Evolutionary conservation across 2,888 invertebrate genomes (phyloP), one percentile per base, ranked within the genome.

Genomic region (Phoenoteleia sp.): DNA sequence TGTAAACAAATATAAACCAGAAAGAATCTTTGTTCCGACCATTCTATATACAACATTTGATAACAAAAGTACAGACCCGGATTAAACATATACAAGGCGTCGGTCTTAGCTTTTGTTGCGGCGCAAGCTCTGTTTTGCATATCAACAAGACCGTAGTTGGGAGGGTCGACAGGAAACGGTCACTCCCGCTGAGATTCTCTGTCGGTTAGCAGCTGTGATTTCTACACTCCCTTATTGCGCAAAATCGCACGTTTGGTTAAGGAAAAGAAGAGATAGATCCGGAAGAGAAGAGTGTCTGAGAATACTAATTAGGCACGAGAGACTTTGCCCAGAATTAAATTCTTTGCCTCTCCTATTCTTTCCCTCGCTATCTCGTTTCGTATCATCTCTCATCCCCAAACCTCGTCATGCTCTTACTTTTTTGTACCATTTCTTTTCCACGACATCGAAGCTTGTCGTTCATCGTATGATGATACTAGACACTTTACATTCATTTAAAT

Each of bases 401-500:
- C 25, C 47, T 39, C 17, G 17, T 62, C 49, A 13, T 56, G 23
- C 15, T 9, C 17, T 11, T 25, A 15, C 42, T n/a, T 45, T 25
- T 74, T 42, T 52, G 17, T 45, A 15, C 64, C 54, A 64, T 60
- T 54, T 64, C 49, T 54, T 75, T 64, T 67, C 67, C 76, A 19
- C 45, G 60, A 67, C 67, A 60, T 67, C 66, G 67, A 77, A 67
- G 47, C 29, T 42, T 33, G 33, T 67, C 47, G 58, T 77, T 45
- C 58, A 58, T 62, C 49, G 60, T 62, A 39, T 69, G 52, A 69
- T 76, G 58, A 76, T 76, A 77, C 77, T 11, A 67, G 72, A 56
- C 54, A 80, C 71, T 80, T 80, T 64, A 72, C 80, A 72, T 72
- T 71, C 49, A 80, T 80, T 80, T 80, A 80, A 80, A 72, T 72